Evolutionary conservation across 2,113 vertebrate species (phyloP), one percentile per base, ranked within the genome.

Genomic region (Dicentrarchus labrax): DNA sequence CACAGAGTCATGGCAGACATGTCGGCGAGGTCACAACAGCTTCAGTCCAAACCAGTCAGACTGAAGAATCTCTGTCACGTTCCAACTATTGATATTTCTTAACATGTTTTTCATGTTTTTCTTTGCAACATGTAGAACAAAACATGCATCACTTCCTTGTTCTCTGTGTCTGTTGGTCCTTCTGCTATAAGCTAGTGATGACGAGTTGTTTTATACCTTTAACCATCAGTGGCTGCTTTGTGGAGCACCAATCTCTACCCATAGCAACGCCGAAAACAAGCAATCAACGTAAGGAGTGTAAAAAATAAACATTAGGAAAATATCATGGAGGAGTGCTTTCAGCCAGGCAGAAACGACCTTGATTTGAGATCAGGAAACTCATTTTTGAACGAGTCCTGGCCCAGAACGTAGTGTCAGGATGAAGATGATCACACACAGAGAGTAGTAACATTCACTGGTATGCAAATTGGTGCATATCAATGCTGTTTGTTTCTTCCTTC

Each of bases 401-500:
- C 11, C 22, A 15, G 56, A 60, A 4, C 24, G 6, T 10, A 8
- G 24, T 4, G 13, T 57, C 22, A 57, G 22, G 6, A 13, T 10
- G 22, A 57, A 60, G 57, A 36, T 2, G 9, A n/a, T 13, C 38
- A 54, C 47, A 54, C 59, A 72, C 21, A 7, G 5, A 24, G 11
- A 62, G 36, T 11, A 12, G 61, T 41, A 16, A 41, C 36, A 54
- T 15, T 61, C 36, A 41, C 47, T 50, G 21, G 4, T 7, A 12
- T 72, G 19, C 68, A 45, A n/a, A 60, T 11, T 19, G 15, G 22
- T 48, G 67, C 68, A 69, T 36, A 62, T 22, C 22, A 69, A 67
- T 8, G 41, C 45, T 47, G 30, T 76, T 77, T 68, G 43, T 43
- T 69, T 69, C 60, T 64, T 60, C 39, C 50, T 61, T 68, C 17